Base-by-base conservation (phyloP, 2,888 invertebrate genomes). In the Idaea biselata region DNA sequence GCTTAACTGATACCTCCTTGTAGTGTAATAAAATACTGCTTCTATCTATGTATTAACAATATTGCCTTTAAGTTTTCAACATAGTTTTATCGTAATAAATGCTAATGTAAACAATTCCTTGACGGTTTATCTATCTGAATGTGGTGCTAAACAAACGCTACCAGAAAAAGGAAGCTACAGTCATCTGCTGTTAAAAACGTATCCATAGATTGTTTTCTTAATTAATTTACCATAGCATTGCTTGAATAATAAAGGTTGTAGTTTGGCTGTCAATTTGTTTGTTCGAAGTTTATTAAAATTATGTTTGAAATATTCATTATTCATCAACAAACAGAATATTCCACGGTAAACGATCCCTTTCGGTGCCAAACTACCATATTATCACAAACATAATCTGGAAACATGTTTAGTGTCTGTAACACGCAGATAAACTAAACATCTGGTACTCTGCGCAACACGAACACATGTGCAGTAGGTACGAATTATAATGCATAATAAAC, bases 61-160 rank as follows among this genome's bases (percentile, higher is more conserved):
- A 44, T 44, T 44, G 11, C 1, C 44, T 44, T 44, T 44, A 11
- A 14, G 44, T 44, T 44, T 44, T 44, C 11, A 14, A 33, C 14
- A 44, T 44, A 44, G 44, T 44, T 44, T 44, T 44, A 44, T 44
- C 44, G 44, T 44, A 44, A 44, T 44, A 44, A 44, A 44, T 44
- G 44, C 44, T 44, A 44, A 44, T 44, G 44, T 44, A 44, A 44
- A 44, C 44, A 44, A 44, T 44, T 44, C 44, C 44, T 44, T 44
- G 44, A 11, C 44, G 44, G 14, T 14, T 44, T 44, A 44, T 44
- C 44, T 44, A 44, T 44, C 44, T 44, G 44, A 44, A 14, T 3
- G 44, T 44, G 11, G 44, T 44, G 44, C 14, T 44, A 44, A 44
- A 44, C 44, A 44, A 44, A 44, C 14, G 44, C 44, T 44, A 44